Evolutionary conservation across 1,140 invertebrate species (phyloP), one percentile per base, ranked within the genome.

Genomic region (Tribolium madens): DNA sequence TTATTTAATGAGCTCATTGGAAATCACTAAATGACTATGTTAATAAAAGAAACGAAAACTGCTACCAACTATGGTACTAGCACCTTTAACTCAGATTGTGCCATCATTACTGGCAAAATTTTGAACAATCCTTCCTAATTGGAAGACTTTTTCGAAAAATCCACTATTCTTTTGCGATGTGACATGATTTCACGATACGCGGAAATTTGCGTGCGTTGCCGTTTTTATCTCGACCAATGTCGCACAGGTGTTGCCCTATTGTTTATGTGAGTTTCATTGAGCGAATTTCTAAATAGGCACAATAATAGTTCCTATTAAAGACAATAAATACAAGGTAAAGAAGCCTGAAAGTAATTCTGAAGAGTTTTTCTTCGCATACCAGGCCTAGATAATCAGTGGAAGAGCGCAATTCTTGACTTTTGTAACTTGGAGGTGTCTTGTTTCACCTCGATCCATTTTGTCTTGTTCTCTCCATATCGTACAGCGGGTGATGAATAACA

Each of bases 301-400:
- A 79, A 79, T 79, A 79, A 79, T 74, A 42, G 52, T 73, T 57
- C 75, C 78, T 76, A 79, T 79, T 79, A 77, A 79, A 77, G 76
- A 75, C 78, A 77, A 75, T 77, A 79, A 79, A 79, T 64, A 75
- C 78, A 79, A 79, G 78, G 78, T 79, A 77, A 78, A 79, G 50
- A 79, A 72, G 57, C 17, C 53, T 52, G 48, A 47, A 77, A 48
- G 77, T 72, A 76, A 72, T 76, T 78, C 77, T 64, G 72, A 74
- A 57, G 72, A 79, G 71, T 77, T 77, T 79, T 77, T 79, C 64
- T 53, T 75, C 76, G 47, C 78, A 79, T 79, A 79, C 78, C 78
- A 79, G 75, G 70, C 74, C 74, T 79, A 79, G 74, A 76, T 79
- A 76, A 79, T 76, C 70, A 26, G 26, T 50, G 70, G 26, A 69